Percentiles rank a stretch among this genome's conserved stretches.
Conservation (phyloP, 2,797 vertebrate species). For the Numenius phaeopus region DNA sequence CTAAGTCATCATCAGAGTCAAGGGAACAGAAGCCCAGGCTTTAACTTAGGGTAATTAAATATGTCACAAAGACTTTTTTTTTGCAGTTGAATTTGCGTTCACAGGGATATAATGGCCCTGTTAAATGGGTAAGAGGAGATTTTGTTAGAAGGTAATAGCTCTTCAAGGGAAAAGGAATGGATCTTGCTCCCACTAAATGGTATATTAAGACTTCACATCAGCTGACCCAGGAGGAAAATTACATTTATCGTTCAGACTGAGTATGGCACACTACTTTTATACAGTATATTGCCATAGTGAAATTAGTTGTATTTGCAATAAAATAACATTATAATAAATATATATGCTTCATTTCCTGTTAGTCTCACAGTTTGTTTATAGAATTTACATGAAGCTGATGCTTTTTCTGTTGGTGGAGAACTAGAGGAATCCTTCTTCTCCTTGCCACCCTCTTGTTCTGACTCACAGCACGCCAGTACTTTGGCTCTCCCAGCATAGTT, state of each 20-base stretch:
- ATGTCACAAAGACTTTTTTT: neutral
- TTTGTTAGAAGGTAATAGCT: neutral
- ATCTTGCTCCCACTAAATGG: neutral
- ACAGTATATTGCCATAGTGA: neutral
- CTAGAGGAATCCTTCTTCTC: neutral
- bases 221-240: neutral
- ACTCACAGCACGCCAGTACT: neutral
- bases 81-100: neutral
- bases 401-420: neutral
- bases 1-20: neutral
- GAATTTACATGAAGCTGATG: neutral
- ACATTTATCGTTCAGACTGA: neutral
- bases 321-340: neutral
- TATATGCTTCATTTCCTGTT: neutral
- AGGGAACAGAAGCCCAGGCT: neutral
- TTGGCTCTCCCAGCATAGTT: neutral
- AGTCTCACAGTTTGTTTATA: neutral
- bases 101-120: neutral
- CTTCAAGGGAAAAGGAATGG: slow-evolving; percentile 7
- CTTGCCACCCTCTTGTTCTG: neutral
- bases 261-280: neutral
- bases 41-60: neutral
- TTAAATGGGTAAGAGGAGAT: neutral
- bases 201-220: neutral
- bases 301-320: neutral